Conservation (phyloP, 2,113 vertebrate species). For the Mustelus asterias region DNA sequence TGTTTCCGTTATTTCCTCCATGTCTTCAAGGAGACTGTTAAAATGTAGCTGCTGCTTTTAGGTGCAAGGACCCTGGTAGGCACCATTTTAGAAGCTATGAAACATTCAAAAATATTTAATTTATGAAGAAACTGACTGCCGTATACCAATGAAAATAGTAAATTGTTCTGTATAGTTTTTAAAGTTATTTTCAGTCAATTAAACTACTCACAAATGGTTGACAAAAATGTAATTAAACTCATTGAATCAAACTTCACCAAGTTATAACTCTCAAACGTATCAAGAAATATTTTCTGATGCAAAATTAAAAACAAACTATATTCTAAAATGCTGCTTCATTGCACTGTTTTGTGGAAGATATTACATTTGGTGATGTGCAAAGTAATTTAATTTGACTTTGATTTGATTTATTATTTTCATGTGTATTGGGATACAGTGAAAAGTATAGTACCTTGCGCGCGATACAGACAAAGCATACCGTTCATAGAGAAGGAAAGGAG, state of each 20-base stretch:
- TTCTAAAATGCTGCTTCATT: background rate
- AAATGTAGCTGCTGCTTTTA: background rate
- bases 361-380: background rate
- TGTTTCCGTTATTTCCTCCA: background rate
- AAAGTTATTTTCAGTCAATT: too few relatives aligned
- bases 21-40: background rate
- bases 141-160: background rate
- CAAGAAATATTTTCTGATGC: background rate
- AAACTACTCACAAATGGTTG: too few relatives aligned
- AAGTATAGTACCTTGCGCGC: too few relatives aligned
- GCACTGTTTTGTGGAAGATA: background rate
- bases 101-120: background rate
- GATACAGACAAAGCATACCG: too few relatives aligned
- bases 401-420: too few relatives aligned
- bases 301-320: background rate
- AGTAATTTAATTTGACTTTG: too few relatives aligned
- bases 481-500: too few relatives aligned
- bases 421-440: too few relatives aligned
- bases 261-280: too few relatives aligned
- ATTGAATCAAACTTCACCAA: too few relatives aligned
- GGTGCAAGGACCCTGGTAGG: background rate
- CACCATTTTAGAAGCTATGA: background rate
- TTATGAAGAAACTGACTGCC: background rate
- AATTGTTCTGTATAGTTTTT: background rate
- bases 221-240: too few relatives aligned